phyloP scores from a whole-genome alignment of 2,797 vertebrate genomes.

The Micromesistius poutassou region DNA sequence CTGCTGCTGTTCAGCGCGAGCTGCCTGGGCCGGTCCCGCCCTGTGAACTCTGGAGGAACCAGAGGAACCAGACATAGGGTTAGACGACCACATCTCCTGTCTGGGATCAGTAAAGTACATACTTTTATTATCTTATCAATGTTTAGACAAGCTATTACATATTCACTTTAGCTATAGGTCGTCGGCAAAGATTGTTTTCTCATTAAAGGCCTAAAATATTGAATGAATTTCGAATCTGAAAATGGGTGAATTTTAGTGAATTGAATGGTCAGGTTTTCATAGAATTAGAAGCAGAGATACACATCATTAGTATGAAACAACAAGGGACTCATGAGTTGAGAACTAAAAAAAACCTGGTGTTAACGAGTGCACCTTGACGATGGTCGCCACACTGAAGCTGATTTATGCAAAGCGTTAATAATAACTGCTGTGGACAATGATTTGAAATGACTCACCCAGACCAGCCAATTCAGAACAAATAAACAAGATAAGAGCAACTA shows the following conservation, averaged over 20 bases:
- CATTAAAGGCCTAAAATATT: not conserved
- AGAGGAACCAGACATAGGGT: not conserved
- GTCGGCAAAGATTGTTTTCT: not conserved
- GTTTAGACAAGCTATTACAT: not conserved
- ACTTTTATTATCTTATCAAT: no score
- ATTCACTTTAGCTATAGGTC: not conserved
- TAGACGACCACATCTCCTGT: no score
- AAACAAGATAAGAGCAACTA: not conserved
- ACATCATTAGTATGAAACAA: not conserved
- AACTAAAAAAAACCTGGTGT: not conserved
- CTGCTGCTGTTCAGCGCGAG: conserved; percentile 76
- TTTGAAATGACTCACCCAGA: not conserved
- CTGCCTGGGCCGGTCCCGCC: conserved; percentile 80
- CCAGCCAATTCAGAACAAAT: not conserved
- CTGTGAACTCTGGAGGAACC: conserved; percentile 73
- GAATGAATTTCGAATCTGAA: not conserved
- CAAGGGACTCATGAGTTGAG: not conserved
- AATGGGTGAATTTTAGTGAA: not conserved
- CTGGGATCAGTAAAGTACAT: no score
- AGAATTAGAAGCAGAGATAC: not conserved
- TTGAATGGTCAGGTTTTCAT: not conserved
- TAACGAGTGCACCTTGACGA: not conserved
- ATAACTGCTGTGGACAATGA: not conserved
- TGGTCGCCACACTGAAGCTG: not conserved
- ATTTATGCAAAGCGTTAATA: not conserved